phyloP scores from a whole-genome alignment of 2,113 vertebrate species.

The Hypocryptadius cinnamomeus region DNA sequence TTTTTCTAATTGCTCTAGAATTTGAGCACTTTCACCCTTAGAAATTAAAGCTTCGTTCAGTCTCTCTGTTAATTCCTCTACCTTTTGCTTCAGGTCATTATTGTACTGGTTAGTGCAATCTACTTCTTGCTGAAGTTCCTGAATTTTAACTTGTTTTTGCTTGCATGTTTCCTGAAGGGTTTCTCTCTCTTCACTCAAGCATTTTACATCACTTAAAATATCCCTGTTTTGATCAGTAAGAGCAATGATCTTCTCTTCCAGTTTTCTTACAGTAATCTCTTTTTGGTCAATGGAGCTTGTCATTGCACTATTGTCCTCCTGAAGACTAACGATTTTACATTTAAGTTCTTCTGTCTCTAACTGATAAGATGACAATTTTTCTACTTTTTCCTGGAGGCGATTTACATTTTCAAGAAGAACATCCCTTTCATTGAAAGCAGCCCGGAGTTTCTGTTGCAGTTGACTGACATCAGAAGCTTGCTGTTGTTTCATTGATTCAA shows the following conservation, averaged over 20 bases:
- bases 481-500: constrained; percentile 84
- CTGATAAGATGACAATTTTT: constrained; percentile 42
- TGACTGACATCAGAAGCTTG: constrained; percentile 76
- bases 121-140: constrained; percentile 62
- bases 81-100: constrained; percentile 63
- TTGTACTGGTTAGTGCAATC: constrained; percentile 60
- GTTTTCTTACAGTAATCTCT: constrained; percentile 69
- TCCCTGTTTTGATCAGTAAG: constrained; percentile 68
- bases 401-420: constrained; percentile 71
- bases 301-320: constrained; percentile 70
- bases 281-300: constrained; percentile 64
- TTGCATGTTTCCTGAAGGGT: constrained; percentile 58
- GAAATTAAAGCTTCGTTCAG: constrained; percentile 62
- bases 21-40: constrained; percentile 44
- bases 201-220: constrained; percentile 61
- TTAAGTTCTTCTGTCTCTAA: constrained; percentile 68
- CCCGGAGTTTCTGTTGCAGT: constrained; percentile 79
- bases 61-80: constrained; percentile 63
- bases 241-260: constrained; percentile 63
- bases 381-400: constrained; percentile 61
- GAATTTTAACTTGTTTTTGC: constrained; percentile 31
- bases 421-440: constrained; percentile 78
- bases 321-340: constrained; percentile 64
- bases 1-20: constrained; percentile 53
- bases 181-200: constrained; percentile 61